A percentile compares a stretch with the other conserved stretches of the same genome.
These are phyloP conservation scores for Ceuthmochares aereus DNA, from an alignment of 2,113 vertebrate genomes.

Conservation along the genomic window DNA sequence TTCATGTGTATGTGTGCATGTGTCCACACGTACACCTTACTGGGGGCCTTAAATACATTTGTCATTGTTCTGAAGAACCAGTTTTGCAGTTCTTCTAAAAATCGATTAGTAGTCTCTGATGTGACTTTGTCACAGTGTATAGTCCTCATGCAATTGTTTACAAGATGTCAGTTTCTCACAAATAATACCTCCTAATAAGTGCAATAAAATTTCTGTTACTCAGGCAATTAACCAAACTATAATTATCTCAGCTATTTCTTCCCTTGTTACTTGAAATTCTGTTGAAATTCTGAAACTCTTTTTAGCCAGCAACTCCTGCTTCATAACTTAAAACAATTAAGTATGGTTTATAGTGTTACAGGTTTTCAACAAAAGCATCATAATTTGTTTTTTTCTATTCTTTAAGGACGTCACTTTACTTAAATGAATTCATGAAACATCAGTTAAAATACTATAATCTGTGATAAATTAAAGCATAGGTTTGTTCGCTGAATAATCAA, in stretches of 20 bases:
- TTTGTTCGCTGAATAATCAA: too few species aligned
- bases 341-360: neutral
- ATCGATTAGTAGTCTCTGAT: neutral
- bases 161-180: neutral
- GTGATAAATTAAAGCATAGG: too few species aligned
- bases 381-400: neutral
- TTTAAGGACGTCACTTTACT: neutral
- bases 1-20: neutral
- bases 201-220: neutral
- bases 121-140: neutral
- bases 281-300: neutral
- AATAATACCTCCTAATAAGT: neutral
- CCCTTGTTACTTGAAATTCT: neutral
- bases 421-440: neutral
- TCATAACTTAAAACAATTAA: neutral
- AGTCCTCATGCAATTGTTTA: neutral
- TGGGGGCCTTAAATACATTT: neutral
- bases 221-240: neutral
- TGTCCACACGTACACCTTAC: neutral
- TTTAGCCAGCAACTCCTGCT: neutral
- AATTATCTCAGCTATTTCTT: neutral
- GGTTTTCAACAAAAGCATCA: neutral
- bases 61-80: neutral
- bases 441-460: neutral
- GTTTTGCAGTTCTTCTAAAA: neutral